These are phyloP conservation scores for Marcusenius ussheri DNA, from an alignment of 2,113 vertebrate species.

Conservation along the genomic window DNA sequence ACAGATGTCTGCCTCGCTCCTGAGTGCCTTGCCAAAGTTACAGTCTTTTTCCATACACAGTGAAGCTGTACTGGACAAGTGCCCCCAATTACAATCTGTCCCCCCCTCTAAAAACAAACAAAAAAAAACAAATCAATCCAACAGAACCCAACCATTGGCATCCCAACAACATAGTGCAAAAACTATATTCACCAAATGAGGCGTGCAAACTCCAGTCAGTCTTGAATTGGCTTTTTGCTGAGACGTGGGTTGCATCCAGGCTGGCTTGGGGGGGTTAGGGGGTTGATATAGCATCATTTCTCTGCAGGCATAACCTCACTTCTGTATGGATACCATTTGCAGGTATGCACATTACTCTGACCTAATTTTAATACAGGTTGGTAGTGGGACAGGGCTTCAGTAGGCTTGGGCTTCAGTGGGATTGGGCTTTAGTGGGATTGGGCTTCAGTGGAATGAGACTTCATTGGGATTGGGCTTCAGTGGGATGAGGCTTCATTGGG, in stretches of 20 bases:
- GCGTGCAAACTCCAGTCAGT: conserved; percentile 39
- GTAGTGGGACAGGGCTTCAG: too few relatives aligned
- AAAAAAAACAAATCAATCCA: neutral
- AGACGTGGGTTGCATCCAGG: conserved; percentile 36
- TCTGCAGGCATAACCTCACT: neutral
- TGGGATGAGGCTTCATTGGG: too few relatives aligned
- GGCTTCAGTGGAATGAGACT: too few relatives aligned
- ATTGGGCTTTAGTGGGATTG: neutral
- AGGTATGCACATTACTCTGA: conserved; percentile 22
- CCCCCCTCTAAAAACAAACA: conserved; percentile 30
- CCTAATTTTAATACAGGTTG: conserved; percentile 33
- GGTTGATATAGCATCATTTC: neutral
- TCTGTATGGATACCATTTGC: neutral
- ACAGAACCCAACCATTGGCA: neutral
- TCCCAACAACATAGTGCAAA: conserved; percentile 41
- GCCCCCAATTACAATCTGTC: conserved; percentile 33
- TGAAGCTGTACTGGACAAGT: conserved; percentile 39
- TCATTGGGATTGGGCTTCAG: too few relatives aligned
- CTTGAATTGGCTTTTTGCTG: conserved; percentile 34
- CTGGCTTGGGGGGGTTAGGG: conserved; percentile 7
- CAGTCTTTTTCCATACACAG: conserved; percentile 30
- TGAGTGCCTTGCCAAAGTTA: conserved; percentile 27
- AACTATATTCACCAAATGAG: conserved; percentile 51
- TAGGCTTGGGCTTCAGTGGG: neutral
- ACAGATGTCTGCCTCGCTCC: conserved; percentile 18